Conservation (phyloP, 2,888 invertebrate genomes). For the Chrysopilus asiliformis region DNA sequence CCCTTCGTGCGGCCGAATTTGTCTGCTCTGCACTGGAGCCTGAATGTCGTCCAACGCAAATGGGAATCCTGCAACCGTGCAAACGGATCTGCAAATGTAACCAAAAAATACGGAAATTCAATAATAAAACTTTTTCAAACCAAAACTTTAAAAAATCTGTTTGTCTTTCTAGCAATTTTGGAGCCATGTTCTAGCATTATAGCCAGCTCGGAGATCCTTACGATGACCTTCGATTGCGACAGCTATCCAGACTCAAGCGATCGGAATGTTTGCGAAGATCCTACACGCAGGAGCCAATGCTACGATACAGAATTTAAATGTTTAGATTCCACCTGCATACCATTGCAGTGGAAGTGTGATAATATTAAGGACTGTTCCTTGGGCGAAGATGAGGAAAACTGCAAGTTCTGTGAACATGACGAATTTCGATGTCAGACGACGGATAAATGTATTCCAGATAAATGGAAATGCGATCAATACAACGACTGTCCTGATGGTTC, state of each 20-base stretch:
- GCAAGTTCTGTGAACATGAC: constrained; percentile 35
- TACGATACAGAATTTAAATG: constrained; percentile 43
- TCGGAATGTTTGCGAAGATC: constrained; percentile 40
- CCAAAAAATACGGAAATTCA: constrained; percentile 2
- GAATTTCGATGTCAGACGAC: constrained; percentile 38
- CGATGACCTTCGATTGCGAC: constrained; percentile 45
- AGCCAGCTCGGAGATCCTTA: constrained; percentile 40
- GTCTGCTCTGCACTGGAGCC: constrained; percentile 51
- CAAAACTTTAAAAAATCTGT: too few relatives aligned
- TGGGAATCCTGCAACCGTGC: constrained; percentile 47
- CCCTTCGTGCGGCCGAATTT: constrained; percentile 46
- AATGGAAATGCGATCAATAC: constrained; percentile 48
- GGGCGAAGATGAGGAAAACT: constrained; percentile 38
- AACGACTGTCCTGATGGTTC: constrained; percentile 48
- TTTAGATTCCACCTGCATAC: constrained; percentile 45
- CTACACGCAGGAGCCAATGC: constrained; percentile 40
- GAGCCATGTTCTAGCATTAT: constrained; percentile 48
- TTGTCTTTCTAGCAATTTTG: constrained; percentile 40
- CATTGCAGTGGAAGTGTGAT: constrained; percentile 44
- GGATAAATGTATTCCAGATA: constrained; percentile 42
- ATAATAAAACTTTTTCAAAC: too few relatives aligned
- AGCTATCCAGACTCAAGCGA: constrained; percentile 43
- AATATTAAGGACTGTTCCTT: constrained; percentile 37
- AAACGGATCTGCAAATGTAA: constrained; percentile 50
- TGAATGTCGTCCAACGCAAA: constrained; percentile 47